Percentiles rank a stretch among this genome's conserved stretches.
These are phyloP conservation scores for Papilio helenus DNA, from an alignment of 1,140 invertebrate genomes.

Conservation along the genomic window DNA sequence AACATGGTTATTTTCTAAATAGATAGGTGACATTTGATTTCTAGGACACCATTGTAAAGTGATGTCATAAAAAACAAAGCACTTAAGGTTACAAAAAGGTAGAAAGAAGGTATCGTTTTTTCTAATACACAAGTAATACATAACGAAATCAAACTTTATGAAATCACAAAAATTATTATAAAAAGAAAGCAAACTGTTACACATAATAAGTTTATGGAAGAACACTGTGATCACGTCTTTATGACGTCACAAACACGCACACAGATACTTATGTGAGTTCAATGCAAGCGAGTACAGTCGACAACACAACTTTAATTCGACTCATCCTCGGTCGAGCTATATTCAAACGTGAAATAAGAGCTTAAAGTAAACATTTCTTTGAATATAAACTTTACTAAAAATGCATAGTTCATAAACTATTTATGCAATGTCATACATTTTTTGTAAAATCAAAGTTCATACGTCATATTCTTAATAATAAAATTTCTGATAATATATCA, in stretches of 20 bases:
- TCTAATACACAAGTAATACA: no score
- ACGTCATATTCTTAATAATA: no score
- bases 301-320: background rate
- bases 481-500: no score
- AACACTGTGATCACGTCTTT: background rate
- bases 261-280: background rate
- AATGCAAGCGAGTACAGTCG: constrained; percentile 22
- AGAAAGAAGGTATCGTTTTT: no score
- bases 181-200: no score
- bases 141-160: no score
- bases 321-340: background rate
- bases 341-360: background rate
- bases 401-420: background rate
- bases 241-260: background rate
- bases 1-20: background rate
- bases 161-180: no score
- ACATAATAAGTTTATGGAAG: background rate
- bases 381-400: background rate
- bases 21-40: background rate
- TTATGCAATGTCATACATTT: no score
- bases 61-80: no score
- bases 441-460: no score
- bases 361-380: background rate
- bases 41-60: no score
- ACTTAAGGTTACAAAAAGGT: no score